phyloP scores from a whole-genome alignment of 2,797 vertebrate genomes.

The Setipinna tenuifilis region DNA sequence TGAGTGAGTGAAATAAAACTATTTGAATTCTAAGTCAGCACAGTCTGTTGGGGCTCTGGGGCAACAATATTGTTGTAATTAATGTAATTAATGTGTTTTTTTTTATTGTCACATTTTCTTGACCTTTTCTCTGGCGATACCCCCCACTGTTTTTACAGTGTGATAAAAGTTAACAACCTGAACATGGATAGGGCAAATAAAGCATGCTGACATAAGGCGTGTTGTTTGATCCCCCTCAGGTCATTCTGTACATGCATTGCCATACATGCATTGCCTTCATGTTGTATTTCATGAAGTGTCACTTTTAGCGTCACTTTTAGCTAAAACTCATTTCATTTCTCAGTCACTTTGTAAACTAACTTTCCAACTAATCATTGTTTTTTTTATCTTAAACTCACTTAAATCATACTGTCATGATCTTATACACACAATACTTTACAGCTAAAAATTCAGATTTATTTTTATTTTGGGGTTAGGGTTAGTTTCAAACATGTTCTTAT shows the following conservation, averaged over 20 bases:
- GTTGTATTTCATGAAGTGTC: background rate
- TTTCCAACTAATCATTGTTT: no score
- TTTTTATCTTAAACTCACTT: no score
- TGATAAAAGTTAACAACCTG: conserved; percentile 68
- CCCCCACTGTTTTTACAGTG: conserved; percentile 56
- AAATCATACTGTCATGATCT: background rate
- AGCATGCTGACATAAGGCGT: conserved; percentile 61
- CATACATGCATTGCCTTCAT: background rate
- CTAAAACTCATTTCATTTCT: background rate
- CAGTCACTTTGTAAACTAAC: background rate
- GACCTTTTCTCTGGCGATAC: conserved; percentile 66
- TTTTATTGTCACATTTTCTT: conserved; percentile 58
- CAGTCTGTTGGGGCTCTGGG: background rate
- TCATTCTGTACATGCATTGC: background rate
- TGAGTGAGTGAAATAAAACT: background rate
- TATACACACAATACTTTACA: background rate
- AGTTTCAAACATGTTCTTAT: background rate
- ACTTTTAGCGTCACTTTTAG: no score
- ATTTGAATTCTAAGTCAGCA: background rate
- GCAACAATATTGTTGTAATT: background rate
- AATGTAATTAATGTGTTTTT: background rate
- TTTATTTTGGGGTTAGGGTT: background rate
- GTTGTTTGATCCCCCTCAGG: conserved; percentile 45
- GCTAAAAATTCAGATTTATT: background rate
- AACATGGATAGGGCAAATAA: conserved; percentile 56